Conservation (phyloP, 2,113 vertebrate genomes). For the Tachysurus vachellii region DNA sequence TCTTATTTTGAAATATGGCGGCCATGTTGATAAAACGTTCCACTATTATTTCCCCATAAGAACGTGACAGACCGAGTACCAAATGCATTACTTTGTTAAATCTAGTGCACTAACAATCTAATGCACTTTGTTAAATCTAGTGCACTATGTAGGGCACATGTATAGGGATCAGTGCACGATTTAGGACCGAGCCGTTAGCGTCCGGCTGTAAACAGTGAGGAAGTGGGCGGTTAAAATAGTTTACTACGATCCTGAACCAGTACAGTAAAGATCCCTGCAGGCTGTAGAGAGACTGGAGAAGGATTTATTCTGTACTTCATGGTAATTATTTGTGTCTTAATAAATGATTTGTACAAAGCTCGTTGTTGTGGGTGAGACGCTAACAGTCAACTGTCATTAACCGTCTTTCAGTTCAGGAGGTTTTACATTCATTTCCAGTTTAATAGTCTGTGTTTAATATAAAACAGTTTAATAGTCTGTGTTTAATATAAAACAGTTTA, state of each 20-base stretch:
- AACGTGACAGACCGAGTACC: background rate
- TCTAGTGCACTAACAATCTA: background rate
- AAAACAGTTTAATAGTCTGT: too few relatives aligned
- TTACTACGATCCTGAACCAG: background rate
- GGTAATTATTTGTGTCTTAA: background rate
- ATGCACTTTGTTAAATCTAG: background rate
- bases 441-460: too few relatives aligned
- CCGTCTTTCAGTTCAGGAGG: background rate
- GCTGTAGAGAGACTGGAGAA: background rate
- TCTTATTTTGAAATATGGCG: constrained; percentile 22
- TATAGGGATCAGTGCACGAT: background rate
- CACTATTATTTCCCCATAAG: too few relatives aligned
- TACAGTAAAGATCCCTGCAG: background rate
- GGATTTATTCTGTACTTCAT: background rate
- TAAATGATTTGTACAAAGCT: background rate
- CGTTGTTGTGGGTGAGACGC: background rate
- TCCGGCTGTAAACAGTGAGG: background rate
- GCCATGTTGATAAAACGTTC: background rate
- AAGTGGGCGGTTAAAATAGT: background rate
- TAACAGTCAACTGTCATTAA: background rate
- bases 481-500: too few relatives aligned
- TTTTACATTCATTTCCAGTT: background rate
- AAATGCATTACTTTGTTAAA: background rate
- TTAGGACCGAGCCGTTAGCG: background rate
- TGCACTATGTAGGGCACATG: background rate